Conservation (phyloP, 2,113 vertebrate genomes). For the Ctenodactylus gundi region DNA sequence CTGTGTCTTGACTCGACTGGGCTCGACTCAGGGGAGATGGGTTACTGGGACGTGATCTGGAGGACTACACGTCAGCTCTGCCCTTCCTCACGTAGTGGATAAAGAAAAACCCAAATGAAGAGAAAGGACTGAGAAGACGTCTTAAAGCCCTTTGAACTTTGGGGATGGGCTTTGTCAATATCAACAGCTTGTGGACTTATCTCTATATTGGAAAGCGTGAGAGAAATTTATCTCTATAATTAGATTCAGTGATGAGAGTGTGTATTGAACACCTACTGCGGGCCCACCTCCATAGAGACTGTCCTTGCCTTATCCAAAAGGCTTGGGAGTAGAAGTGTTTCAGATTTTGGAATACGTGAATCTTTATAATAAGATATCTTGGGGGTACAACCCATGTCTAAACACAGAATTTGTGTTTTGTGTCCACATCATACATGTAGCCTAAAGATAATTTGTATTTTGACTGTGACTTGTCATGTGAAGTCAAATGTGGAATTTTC, state of each 20-base stretch:
- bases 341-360: neutral
- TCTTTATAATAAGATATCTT: neutral
- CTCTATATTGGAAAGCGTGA: neutral
- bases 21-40: too few relatives aligned
- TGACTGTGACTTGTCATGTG: neutral
- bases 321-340: neutral
- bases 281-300: neutral
- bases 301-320: neutral
- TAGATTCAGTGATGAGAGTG: neutral
- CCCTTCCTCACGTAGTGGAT: too few relatives aligned
- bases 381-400: neutral
- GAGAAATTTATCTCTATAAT: neutral
- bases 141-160: neutral
- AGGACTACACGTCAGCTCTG: too few relatives aligned
- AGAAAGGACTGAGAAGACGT: neutral
- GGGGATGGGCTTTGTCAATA: neutral
- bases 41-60: too few relatives aligned
- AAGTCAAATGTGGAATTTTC: neutral
- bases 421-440: neutral
- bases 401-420: neutral
- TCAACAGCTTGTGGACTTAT: neutral
- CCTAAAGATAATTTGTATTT: neutral
- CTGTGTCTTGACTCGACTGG: too few relatives aligned
- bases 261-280: neutral
- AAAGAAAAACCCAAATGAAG: neutral